phyloP scores from a whole-genome alignment of 2,113 vertebrate genomes.

The Poecilia latipinna region DNA sequence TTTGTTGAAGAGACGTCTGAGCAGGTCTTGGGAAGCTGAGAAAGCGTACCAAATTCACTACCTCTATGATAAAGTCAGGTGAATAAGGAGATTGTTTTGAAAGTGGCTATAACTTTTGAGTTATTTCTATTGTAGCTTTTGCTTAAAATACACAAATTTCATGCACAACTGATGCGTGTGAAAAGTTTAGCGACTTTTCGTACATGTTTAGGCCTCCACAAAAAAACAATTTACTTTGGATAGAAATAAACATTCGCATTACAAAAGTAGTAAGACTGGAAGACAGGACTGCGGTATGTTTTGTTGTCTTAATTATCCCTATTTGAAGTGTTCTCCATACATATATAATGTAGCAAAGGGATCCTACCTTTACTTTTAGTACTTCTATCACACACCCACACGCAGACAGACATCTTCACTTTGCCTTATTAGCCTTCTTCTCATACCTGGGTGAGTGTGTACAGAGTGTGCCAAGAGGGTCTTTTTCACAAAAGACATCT shows the following conservation, averaged over 20 bases:
- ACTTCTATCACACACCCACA: not conserved
- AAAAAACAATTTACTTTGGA: no score
- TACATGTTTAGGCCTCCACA: no score
- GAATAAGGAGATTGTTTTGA: no score
- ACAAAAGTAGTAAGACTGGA: not conserved
- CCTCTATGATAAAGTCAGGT: no score
- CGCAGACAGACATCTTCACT: not conserved
- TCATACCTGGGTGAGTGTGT: not conserved
- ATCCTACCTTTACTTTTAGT: not conserved
- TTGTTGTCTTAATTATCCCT: not conserved
- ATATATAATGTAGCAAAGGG: not conserved
- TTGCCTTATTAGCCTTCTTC: slow-evolving; percentile 11
- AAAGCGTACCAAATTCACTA: no score
- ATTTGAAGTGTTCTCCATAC: not conserved
- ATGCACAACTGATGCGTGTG: no score
- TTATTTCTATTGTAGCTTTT: no score
- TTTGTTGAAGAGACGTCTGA: not conserved
- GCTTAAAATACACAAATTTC: no score
- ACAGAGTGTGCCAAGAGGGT: slow-evolving; percentile 3
- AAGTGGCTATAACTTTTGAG: no score
- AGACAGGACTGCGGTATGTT: not conserved
- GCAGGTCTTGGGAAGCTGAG: no score
- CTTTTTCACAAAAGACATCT: slow-evolving; percentile 10
- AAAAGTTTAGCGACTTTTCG: no score
- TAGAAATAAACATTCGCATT: no score